Evolutionary conservation across 2,113 vertebrate genomes (phyloP), one percentile per base, ranked within the genome.

Genomic region (Peromyscus californicus): DNA sequence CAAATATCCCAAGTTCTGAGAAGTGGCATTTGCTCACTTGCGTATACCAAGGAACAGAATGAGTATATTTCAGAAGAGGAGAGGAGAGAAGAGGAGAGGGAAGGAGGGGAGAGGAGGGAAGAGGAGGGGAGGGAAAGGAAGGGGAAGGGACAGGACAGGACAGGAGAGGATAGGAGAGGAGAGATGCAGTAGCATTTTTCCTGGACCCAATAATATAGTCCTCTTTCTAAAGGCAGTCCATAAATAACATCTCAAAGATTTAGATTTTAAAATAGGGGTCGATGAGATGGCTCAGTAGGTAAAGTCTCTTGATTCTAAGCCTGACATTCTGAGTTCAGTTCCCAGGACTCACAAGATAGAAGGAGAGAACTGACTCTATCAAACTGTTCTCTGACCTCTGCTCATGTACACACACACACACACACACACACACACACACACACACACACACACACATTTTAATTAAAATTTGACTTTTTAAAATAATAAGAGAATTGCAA

Each of bases 401-500:
- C 10, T 3, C 17, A 36, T 10, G 15, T 31, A 10, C 5, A 7
- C 75, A 78, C 42, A 29, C 74, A 45, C 5, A 29, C 75, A 7
- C 42, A 16, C 42, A 33, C 76, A 21, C 31, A 36, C 48, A 36
- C 48, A 79, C 29, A 19, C 45, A 31, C 75, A 48, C 26, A 29
- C 39, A 42, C 72, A 75, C 72, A 75, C 19, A 10, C 36, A 72
- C 21, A 75, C 42, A 78, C 24, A 15, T 12, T 16, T 84, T 29
- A n/a, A 83, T 39, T 80, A 70, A 31, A 57, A 75, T 90, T 95
- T 92, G 76, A 57, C 36, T 84, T 17, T 75, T 88, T 79, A 88
- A 93, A 93, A 92, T 3, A 93, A 33, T 1, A 89, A 33, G 24
- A 70, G 24, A 70, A 85, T 67, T 80, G 78, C 51, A 80, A 26